Base-by-base conservation (phyloP, 2,888 invertebrate species). In the Masnerella sp. region DNA sequence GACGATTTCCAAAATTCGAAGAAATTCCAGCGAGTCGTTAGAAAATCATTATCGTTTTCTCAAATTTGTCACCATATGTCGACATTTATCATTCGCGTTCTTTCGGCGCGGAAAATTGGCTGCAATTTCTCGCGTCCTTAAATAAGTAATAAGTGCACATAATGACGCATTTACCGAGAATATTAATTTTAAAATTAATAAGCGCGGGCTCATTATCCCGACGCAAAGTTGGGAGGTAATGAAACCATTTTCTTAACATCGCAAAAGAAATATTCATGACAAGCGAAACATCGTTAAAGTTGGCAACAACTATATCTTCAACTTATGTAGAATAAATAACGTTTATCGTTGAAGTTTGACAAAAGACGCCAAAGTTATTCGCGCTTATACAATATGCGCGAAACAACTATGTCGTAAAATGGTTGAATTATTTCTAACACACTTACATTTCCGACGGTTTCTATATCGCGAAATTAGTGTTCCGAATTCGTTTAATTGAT, bases 71-170 rank as follows among this genome's bases (percentile, higher is more conserved):
- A 42, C 40, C 49, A 51, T 42, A 42, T 32, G 61, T 51, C 49
- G 47, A 22, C 49, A 61, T 61, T 49, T 51, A 49, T 61, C 61
- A 47, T 51, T 30, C 49, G 32, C 49, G 11, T 61, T 34, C 61
- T 40, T 28, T 32, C 28, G 3, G 30, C 11, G 32, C 14, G 32
- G 49, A 61, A 61, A 61, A 49, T 51, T 49, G 28, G 34, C 34
- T 15, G 36, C 58, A 34, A 45, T 43, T 45, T 25, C 22, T 43
- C 22, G 59, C 25, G 17, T 18, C 36, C 38, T 36, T 59, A 38
- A 59, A 38, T 47, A 47, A 47, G 38, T 28, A 17, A 59, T 59
- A 14, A 40, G 52, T 54, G 8, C 38, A 17, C 17, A 17, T n/a
- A n/a, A 28, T 17, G 52, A 54, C 34, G 9, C 51, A 11, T 36